Evolutionary conservation across 2,888 invertebrate species (phyloP).

Genomic region (Idaea dimidiata): DNA sequence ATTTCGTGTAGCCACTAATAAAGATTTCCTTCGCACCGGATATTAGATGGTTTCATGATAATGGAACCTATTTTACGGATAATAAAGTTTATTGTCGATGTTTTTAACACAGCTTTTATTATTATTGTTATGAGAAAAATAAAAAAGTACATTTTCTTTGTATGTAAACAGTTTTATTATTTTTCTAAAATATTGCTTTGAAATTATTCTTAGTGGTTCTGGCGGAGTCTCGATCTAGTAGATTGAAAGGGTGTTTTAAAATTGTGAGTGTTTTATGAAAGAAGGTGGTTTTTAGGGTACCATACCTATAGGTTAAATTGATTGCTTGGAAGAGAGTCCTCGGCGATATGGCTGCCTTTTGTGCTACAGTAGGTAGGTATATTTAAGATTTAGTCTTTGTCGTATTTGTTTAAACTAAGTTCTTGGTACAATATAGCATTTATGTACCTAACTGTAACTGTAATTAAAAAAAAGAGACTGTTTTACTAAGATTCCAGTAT

Average conservation of each 20-base stretch:
- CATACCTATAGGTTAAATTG: too few relatives aligned
- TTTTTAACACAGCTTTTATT: background rate
- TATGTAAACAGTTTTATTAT: background rate
- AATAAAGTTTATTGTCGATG: background rate
- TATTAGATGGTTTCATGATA: background rate
- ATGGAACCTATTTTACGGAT: constrained; percentile 1
- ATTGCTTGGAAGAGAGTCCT: too few relatives aligned
- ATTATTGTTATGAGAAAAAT: background rate
- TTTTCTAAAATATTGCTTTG: background rate
- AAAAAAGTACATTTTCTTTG: background rate
- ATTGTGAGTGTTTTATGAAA: background rate
- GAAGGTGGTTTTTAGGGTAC: background rate
- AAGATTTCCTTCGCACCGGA: constrained; percentile 1
- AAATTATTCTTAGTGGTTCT: background rate
- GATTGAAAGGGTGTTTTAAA: background rate
- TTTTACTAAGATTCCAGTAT: too few relatives aligned
- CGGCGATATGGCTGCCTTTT: too few relatives aligned
- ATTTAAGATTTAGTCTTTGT: too few relatives aligned
- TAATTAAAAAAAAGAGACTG: too few relatives aligned
- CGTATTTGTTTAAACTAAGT: too few relatives aligned
- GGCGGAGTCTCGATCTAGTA: background rate
- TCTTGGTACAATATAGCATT: too few relatives aligned
- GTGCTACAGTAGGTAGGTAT: too few relatives aligned
- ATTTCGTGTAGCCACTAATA: background rate
- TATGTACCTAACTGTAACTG: too few relatives aligned